These are phyloP conservation scores for Drosophila percnosoma DNA, from an alignment of 2,888 invertebrate species.

Conservation along the genomic window DNA sequence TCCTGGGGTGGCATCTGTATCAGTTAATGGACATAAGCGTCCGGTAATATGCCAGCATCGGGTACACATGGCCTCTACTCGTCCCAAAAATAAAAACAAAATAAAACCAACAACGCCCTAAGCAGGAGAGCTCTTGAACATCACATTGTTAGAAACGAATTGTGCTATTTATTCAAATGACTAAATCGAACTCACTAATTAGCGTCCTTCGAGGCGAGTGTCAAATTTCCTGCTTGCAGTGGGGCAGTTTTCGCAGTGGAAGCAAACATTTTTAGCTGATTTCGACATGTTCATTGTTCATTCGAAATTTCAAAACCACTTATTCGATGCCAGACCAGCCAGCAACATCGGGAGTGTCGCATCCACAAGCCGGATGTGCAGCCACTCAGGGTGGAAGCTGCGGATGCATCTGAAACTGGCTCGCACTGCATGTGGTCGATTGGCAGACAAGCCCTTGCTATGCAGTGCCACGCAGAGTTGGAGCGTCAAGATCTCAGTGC, in stretches of 20 bases:
- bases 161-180: neutral
- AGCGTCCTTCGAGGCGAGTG: neutral
- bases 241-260: neutral
- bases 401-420: constrained; percentile 21
- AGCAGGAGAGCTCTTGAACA: neutral
- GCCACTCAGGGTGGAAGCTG: constrained; percentile 48
- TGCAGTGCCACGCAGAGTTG: constrained; percentile 44
- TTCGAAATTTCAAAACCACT: neutral
- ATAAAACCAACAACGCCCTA: neutral
- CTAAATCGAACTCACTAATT: constrained; percentile 6
- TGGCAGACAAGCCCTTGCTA: constrained; percentile 30
- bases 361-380: constrained; percentile 52
- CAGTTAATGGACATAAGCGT: constrained; percentile 70
- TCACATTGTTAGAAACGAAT: neutral
- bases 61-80: constrained; percentile 39
- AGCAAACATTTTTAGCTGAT: constrained; percentile 5
- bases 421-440: constrained; percentile 66
- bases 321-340: neutral
- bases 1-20: constrained; percentile 80
- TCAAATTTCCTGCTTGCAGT: neutral
- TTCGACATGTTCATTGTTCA: constrained; percentile 7
- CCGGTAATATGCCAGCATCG: constrained; percentile 69
- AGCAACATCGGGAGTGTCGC: constrained; percentile 32
- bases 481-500: constrained; percentile 69
- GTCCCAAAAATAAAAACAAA: constrained; percentile 4